phyloP scores from a whole-genome alignment of 2,888 invertebrate species.

The Thereva unica region DNA sequence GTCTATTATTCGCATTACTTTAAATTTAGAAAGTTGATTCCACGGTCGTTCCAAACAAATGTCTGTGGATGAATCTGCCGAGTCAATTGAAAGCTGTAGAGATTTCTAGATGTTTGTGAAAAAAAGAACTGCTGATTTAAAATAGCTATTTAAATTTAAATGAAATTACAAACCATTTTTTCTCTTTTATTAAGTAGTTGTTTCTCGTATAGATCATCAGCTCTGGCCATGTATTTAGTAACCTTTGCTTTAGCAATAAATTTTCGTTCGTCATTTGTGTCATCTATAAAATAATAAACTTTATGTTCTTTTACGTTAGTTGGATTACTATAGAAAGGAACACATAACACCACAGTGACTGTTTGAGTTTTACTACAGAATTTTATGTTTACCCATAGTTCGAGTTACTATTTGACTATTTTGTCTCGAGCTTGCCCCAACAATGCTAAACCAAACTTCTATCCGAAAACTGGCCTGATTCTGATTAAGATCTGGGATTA shows the following conservation, averaged over 20 bases:
- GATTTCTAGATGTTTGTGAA: constrained; percentile 27
- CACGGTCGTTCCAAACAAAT: constrained; percentile 54
- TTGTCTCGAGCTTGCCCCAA: too few species aligned
- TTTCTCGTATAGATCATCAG: constrained; percentile 55
- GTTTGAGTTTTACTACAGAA: background rate
- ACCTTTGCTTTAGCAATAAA: constrained; percentile 57
- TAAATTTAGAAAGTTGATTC: constrained; percentile 56
- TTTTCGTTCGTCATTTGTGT: constrained; percentile 53
- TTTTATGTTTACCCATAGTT: too few species aligned
- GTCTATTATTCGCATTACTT: constrained; percentile 53
- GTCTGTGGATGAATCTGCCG: constrained; percentile 43
- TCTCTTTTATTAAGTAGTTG: constrained; percentile 46
- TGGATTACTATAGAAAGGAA: background rate
- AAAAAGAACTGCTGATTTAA: background rate
- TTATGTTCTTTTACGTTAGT: background rate
- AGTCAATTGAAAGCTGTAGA: constrained; percentile 54
- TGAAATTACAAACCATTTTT: constrained; percentile 15
- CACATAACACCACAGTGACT: background rate
- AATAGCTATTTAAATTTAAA: background rate
- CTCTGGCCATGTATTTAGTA: constrained; percentile 54
- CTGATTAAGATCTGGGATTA: too few species aligned
- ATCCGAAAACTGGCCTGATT: too few species aligned
- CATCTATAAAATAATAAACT: constrained; percentile 44
- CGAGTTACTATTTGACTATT: too few species aligned
- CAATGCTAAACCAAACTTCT: too few species aligned